Evolutionary conservation across 1,140 invertebrate species (phyloP), one percentile per base, ranked within the genome.

Genomic region (Bombus soroeensis): DNA sequence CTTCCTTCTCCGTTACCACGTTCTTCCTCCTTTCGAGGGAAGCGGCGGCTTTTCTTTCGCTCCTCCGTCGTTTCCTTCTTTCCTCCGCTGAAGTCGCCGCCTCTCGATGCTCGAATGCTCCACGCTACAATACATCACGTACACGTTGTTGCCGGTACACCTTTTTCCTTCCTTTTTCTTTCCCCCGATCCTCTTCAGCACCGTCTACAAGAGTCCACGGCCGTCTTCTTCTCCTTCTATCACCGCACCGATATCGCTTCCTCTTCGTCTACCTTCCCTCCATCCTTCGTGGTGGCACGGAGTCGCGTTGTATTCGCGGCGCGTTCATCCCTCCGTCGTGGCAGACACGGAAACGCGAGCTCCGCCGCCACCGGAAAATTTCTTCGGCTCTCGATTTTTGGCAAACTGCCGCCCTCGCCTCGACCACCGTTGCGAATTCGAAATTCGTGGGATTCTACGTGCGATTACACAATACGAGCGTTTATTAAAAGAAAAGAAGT

Each of bases 81-180:
- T 78, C 43, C 62, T 81, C 78, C 57, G 59, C 66, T 73, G 12
- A 43, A 83, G 78, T 83, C 71, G 78, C 62, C 75, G 83, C 81
- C 74, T 87, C 85, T 85, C 81, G 88, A 90, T 91, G 87, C 92
- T 93, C 91, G 92, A 93, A 93, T 91, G 92, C 92, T 90, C 92
- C 91, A 93, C 91, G 90, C 92, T 75, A 79, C 93, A 88, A 93
- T 94, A 93, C 92, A 94, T 94, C 93, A 94, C 93, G 91, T 89
- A 82, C 84, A 90, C 89, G 83, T 78, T 88, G 87, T 90, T 91
- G 89, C 90, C 84, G 62, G 81, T 88, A 88, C 83, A 86, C 86
- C 80, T 88, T 90, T 79, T 92, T 78, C 77, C 79, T 87, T 74
- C 62, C 43, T 34, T 71, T 81, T 71, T 28, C 37, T 9, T 37